Evolutionary conservation across 2,113 vertebrate genomes (phyloP).

Genomic region (Platysteira castanea): DNA sequence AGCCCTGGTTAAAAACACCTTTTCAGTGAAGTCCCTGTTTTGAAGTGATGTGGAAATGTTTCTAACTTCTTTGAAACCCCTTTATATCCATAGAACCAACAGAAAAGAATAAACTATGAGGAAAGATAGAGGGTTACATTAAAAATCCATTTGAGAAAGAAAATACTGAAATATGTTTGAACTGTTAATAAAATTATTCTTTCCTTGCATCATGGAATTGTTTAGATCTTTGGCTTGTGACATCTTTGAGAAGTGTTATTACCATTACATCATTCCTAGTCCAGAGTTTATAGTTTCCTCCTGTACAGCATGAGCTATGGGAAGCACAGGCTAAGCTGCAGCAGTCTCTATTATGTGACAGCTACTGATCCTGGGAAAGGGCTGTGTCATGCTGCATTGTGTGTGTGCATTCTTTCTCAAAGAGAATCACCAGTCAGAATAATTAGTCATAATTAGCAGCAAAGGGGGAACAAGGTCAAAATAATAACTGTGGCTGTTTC

Average conservation of each 20-base stretch:
- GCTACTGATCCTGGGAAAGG: neutral
- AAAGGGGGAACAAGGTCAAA: neutral
- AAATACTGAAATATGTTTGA: neutral
- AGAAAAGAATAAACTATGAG: neutral
- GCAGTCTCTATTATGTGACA: neutral
- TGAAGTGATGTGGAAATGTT: neutral
- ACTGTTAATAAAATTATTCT: neutral
- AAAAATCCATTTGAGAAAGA: neutral
- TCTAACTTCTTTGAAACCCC: neutral
- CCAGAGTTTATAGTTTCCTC: neutral
- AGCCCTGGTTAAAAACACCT: neutral
- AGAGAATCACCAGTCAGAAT: neutral
- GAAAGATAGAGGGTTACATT: neutral
- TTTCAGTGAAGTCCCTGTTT: neutral
- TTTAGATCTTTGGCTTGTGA: neutral
- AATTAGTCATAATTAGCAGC: constrained; percentile 9
- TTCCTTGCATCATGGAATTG: neutral
- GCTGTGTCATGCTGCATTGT: neutral
- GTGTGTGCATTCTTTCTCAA: neutral
- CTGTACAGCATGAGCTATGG: neutral
- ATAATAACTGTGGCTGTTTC: neutral
- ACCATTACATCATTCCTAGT: neutral
- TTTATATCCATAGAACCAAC: neutral
- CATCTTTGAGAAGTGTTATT: neutral
- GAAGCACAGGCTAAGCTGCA: neutral